Conservation (phyloP, 2,113 vertebrate species). For the Oncorhynchus masou region DNA sequence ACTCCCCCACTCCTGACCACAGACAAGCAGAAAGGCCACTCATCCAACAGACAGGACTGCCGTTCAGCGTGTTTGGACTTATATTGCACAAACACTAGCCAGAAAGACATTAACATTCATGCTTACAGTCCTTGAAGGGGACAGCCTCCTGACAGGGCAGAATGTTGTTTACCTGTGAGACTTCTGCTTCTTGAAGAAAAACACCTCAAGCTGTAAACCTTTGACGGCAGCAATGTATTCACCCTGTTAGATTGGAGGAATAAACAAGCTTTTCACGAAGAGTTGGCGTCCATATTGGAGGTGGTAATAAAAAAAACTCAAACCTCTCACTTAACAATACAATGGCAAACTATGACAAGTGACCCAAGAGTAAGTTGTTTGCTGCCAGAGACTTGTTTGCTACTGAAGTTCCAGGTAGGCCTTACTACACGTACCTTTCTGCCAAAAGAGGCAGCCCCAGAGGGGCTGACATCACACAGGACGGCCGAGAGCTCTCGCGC, state of each 20-base stretch:
- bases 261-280: background rate
- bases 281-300: background rate
- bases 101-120: background rate
- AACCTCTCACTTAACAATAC: background rate
- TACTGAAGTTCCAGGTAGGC: background rate
- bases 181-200: conserved; percentile 85
- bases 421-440: conserved; percentile 73
- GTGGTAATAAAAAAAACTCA: too few species aligned
- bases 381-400: too few species aligned
- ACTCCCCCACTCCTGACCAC: background rate
- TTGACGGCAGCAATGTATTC: conserved; percentile 83
- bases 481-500: conserved; percentile 75
- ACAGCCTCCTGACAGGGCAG: background rate
- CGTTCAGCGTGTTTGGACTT: too few species aligned
- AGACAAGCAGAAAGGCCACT: too few species aligned
- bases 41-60: too few species aligned
- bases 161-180: conserved; percentile 76
- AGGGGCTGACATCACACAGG: conserved; percentile 71
- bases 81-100: too few species aligned
- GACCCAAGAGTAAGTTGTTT: too few species aligned
- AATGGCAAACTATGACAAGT: too few species aligned
- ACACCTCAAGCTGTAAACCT: conserved; percentile 76
- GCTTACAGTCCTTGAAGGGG: background rate
- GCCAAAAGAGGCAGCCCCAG: conserved; percentile 76
- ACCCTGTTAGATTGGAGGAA: conserved; percentile 66